Evolutionary conservation across 1,140 invertebrate genomes (phyloP).

Genomic region (Aplysia californica): DNA sequence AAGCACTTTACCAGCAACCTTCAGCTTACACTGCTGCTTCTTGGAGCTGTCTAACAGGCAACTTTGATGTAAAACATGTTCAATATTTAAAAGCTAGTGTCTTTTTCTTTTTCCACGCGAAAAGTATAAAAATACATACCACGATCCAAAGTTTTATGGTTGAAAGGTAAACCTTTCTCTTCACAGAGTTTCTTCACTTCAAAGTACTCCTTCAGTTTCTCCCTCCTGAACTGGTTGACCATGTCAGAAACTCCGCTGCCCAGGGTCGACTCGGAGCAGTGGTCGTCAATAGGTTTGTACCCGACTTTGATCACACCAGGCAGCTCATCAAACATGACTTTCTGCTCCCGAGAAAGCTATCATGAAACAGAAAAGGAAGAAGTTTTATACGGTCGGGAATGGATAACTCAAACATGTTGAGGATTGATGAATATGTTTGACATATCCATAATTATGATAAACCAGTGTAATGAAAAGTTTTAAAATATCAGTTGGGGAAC

Average conservation of each 20-base stretch:
- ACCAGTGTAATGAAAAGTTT: not conserved
- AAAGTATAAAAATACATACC: too few species aligned
- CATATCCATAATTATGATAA: not conserved
- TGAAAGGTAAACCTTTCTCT: constrained; percentile 46
- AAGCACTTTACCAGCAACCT: too few species aligned
- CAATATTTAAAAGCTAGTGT: too few species aligned
- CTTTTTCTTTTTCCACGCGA: too few species aligned
- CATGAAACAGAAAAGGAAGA: not conserved
- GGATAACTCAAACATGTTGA: too few species aligned
- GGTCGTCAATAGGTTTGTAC: constrained; percentile 60
- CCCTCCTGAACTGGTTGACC: constrained; percentile 57
- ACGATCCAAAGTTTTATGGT: constrained; percentile 51
- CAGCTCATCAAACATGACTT: constrained; percentile 2
- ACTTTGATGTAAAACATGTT: too few species aligned
- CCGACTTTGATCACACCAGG: constrained; percentile 58
- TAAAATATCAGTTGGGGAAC: too few species aligned
- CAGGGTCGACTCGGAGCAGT: constrained; percentile 57
- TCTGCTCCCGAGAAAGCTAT: constrained; percentile 20
- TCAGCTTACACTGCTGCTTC: too few species aligned
- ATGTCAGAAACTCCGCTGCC: constrained; percentile 47
- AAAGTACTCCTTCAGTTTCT: constrained; percentile 57
- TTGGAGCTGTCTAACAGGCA: too few species aligned
- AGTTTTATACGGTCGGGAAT: not conserved
- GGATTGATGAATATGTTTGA: too few species aligned
- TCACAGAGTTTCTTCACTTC: constrained; percentile 52